Evolutionary conservation across 2,797 vertebrate species (phyloP), one percentile per base, ranked within the genome.

Genomic region (Amazonetta brasiliensis): DNA sequence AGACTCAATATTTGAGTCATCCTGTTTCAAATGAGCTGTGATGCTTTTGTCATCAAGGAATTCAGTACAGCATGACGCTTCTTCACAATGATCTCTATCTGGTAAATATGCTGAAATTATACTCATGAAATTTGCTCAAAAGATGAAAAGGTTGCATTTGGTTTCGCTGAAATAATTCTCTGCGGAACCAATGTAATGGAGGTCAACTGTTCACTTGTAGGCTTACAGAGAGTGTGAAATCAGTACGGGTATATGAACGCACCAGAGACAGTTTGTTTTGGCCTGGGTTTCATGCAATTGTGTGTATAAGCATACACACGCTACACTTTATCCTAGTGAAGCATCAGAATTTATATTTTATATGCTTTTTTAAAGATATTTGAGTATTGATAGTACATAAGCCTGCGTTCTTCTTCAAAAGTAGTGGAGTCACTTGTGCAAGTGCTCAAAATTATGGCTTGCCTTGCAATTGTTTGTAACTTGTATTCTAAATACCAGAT

Each of bases 231-330:
- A 55, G 69, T 19, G 23, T 54, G 67, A 58, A 66, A 50, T 84
- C 0, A 0, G 1, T 28, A 8, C 12, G 8, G 6, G 4, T 43
- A 6, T 63, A 18, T 28, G 43, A 78, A 17, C 21, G 35, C 12
- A 23, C 1, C 23, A 35, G 11, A 37, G 14, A 37, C 3, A 22
- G 69, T 21, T 50, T 60, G 15, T 2, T 73, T 77, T 35, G 48
- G 76, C 48, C 11, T 68, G 21, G 3, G 5, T 76, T 80, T 90
- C 33, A 17, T 31, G 26, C 11, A 1, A 19, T 59, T 76, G 7
- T 13, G 9, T 39, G 4, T 54, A 0, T 50, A 21, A 28, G 8
- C 46, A 19, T 17, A 19, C 31, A 28, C 25, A 15, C 5, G 7
- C 2, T 31, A 17, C 26, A 4, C 23, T 69, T 9, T 12, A 0